Percentiles rank a stretch among this genome's conserved stretches.
phyloP scores from a whole-genome alignment of 2,888 invertebrate species.

The Phyto melanocephala region DNA sequence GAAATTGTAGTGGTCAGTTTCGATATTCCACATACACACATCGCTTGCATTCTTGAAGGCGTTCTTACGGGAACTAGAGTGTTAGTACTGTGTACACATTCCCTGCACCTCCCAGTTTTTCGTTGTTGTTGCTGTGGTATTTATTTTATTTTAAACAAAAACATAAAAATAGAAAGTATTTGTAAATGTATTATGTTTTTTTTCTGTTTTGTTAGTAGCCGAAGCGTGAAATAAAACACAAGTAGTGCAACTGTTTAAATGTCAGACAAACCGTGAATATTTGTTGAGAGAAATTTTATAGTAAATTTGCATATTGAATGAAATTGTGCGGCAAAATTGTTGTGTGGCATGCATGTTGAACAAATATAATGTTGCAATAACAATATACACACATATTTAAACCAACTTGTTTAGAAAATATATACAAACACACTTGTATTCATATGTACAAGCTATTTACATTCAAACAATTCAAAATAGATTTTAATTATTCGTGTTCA shows the following conservation, averaged over 20 bases:
- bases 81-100: no score
- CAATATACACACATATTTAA: background rate
- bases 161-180: background rate
- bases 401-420: background rate
- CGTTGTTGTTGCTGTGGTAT: no score
- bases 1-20: no score
- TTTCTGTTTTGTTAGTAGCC: conserved; percentile 41
- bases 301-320: conserved; percentile 55
- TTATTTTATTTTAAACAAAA: background rate
- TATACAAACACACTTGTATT: background rate
- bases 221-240: conserved; percentile 37
- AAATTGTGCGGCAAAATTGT: conserved; percentile 58
- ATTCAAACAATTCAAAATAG: background rate
- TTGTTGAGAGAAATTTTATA: conserved; percentile 40
- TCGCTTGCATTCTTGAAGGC: no score
- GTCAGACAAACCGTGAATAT: conserved; percentile 40
- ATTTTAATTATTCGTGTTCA: no score
- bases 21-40: no score
- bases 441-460: background rate
- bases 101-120: no score
- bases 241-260: conserved; percentile 18
- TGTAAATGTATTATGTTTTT: background rate
- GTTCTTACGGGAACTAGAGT: no score
- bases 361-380: conserved; percentile 45
- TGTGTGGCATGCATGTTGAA: conserved; percentile 40